Evolutionary conservation across 2,113 vertebrate genomes (phyloP).

Genomic region (Prochilodus magdalenae): DNA sequence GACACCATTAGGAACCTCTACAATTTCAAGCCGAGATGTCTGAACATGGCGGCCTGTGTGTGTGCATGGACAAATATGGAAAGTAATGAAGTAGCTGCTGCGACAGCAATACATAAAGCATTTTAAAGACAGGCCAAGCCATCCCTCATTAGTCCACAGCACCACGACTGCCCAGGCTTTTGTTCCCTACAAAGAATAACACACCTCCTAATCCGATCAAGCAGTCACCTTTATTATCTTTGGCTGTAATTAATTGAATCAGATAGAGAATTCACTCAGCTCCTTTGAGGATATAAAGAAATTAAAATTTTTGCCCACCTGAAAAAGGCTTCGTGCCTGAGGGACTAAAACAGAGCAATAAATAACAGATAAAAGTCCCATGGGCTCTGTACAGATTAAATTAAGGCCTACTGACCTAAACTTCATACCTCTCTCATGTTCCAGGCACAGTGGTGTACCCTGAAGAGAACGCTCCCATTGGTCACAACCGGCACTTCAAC

Average conservation of each 20-base stretch:
- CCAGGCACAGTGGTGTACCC: conserved; percentile 87
- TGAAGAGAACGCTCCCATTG: conserved; percentile 92
- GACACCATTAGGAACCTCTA: no score
- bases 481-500: conserved; percentile 91
- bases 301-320: neutral
- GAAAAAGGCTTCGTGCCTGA: neutral
- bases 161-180: neutral
- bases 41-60: no score
- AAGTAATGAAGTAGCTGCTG: neutral
- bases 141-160: neutral
- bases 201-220: neutral
- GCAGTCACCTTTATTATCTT: neutral
- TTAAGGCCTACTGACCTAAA: neutral
- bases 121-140: neutral
- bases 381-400: neutral
- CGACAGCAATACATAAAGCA: neutral
- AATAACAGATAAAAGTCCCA: neutral
- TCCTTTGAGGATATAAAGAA: neutral
- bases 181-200: neutral
- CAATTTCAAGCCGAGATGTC: no score
- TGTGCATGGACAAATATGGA: no score
- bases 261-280: no score
- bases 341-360: neutral
- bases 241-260: neutral
- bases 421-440: neutral